These are phyloP conservation scores for Cettia cetti DNA, from an alignment of 2,113 vertebrate genomes.

Conservation along the genomic window DNA sequence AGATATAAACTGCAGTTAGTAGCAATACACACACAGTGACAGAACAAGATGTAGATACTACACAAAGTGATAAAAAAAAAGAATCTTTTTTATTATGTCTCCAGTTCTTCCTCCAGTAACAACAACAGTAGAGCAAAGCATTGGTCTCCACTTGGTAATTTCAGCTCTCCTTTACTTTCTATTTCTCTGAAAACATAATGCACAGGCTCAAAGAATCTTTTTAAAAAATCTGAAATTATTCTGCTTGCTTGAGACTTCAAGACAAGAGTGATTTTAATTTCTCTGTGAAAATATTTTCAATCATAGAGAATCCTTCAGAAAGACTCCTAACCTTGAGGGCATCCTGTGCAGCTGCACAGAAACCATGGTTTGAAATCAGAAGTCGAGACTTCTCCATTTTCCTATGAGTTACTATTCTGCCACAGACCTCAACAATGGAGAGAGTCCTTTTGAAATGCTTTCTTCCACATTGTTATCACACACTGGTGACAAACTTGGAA, in stretches of 20 bases:
- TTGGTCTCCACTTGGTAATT: background rate
- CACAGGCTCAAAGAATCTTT: background rate
- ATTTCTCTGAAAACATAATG: background rate
- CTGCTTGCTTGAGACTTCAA: background rate
- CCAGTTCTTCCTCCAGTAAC: background rate
- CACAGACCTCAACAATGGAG: background rate
- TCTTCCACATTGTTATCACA: background rate
- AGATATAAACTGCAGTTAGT: background rate
- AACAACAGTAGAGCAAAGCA: background rate
- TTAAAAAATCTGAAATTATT: background rate
- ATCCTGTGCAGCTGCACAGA: background rate
- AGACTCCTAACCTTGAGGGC: background rate
- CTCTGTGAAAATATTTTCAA: background rate
- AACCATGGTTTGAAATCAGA: background rate
- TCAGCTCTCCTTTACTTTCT: background rate
- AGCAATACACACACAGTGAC: background rate
- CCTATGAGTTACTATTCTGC: background rate
- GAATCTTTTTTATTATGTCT: background rate
- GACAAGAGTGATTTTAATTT: background rate
- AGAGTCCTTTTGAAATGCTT: background rate
- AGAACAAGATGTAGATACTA: background rate
- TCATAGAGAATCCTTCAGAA: background rate
- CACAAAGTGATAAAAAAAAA: background rate
- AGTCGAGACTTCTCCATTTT: background rate
- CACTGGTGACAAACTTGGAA: background rate